A percentile compares a stretch with the other conserved stretches of the same genome.
phyloP scores from a whole-genome alignment of 2,888 invertebrate species.

The Leptinotarsa tumamoca region DNA sequence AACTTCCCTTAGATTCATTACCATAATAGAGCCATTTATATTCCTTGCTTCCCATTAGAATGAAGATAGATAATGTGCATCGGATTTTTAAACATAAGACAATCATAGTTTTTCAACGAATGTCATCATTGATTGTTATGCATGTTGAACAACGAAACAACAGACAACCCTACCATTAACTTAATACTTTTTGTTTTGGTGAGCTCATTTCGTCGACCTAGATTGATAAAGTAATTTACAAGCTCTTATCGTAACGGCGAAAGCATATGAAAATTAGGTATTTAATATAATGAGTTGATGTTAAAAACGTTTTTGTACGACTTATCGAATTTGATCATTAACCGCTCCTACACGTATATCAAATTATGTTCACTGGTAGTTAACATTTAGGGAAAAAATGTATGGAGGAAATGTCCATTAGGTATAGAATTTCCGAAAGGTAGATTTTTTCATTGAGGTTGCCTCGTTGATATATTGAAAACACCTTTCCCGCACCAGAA shows the following conservation, averaged over 20 bases:
- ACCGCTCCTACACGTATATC: too few relatives aligned
- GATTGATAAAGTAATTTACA: conserved; percentile 23
- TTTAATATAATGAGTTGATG: conserved; percentile 9
- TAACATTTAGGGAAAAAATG: too few relatives aligned
- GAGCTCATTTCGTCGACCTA: conserved; percentile 20
- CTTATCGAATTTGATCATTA: neutral
- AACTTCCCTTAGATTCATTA: neutral
- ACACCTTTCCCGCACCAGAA: too few relatives aligned
- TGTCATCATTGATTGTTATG: neutral
- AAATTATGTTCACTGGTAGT: too few relatives aligned
- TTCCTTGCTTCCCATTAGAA: neutral
- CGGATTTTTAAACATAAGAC: neutral
- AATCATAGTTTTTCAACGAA: neutral
- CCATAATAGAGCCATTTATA: neutral
- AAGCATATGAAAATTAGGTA: conserved; percentile 15
- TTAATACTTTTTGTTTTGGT: conserved; percentile 1
- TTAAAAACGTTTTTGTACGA: neutral
- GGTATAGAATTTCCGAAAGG: too few relatives aligned
- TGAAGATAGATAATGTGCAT: conserved; percentile 8
- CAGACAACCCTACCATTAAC: neutral
- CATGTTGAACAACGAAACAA: neutral
- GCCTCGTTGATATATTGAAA: too few relatives aligned
- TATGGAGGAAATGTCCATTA: too few relatives aligned
- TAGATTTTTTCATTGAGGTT: too few relatives aligned
- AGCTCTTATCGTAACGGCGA: conserved; percentile 9